Conservation (phyloP, 2,888 invertebrate genomes). For the Lottia gigantea region DNA sequence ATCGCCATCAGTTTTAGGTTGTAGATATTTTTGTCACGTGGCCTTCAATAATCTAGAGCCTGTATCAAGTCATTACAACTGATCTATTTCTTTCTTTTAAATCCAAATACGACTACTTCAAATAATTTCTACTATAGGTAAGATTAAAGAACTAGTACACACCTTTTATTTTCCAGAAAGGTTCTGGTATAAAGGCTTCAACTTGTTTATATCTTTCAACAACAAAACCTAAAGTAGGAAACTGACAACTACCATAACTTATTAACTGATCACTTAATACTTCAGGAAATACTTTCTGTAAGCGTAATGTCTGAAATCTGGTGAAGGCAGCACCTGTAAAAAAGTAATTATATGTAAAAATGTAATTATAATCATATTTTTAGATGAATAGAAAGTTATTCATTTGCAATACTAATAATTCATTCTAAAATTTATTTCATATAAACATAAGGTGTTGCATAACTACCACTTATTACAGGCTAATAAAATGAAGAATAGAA, state of each 20-base stretch:
- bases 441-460: too few species aligned
- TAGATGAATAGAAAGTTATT: too few species aligned
- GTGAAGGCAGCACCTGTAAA: conserved; percentile 91
- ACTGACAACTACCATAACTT: conserved; percentile 99
- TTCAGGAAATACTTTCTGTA: conserved; percentile 75
- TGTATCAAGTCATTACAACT: too few species aligned
- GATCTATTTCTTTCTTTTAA: too few species aligned
- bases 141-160: neutral
- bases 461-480: too few species aligned
- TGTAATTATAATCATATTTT: too few species aligned
- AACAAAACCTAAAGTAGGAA: conserved; percentile 99
- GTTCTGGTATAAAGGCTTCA: conserved; percentile 89
- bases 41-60: too few species aligned
- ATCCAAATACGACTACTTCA: neutral
- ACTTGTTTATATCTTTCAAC: conserved; percentile 93
- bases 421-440: too few species aligned
- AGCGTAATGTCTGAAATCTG: conserved; percentile 91
- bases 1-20: too few species aligned
- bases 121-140: neutral
- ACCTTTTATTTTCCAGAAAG: conserved; percentile 89
- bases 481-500: too few species aligned
- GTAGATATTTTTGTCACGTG: too few species aligned
- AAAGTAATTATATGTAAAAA: neutral
- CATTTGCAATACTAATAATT: too few species aligned
- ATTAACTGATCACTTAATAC: conserved; percentile 79